phyloP scores from a whole-genome alignment of 2,888 invertebrate genomes.

The Mythimna pallens region DNA sequence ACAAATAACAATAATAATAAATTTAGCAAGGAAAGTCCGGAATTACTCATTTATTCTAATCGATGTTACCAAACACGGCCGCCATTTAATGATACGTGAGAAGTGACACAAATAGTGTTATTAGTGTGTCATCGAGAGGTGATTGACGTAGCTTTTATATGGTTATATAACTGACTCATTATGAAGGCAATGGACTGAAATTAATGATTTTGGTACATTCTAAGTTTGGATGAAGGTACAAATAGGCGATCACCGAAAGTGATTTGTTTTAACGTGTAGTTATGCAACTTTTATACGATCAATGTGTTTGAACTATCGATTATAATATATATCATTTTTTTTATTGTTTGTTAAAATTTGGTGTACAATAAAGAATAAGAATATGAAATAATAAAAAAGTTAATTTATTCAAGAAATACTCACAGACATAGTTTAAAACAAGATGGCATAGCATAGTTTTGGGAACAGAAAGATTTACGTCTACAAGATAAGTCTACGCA shows the following conservation, averaged over 20 bases:
- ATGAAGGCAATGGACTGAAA: not conserved
- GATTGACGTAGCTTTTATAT: slow-evolving; percentile 31
- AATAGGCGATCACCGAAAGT: not conserved
- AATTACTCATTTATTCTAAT: slow-evolving; percentile 28
- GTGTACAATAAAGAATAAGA: no score
- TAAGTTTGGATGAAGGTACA: not conserved
- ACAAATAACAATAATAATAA: no score
- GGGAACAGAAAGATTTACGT: no score
- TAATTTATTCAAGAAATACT: no score
- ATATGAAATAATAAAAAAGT: no score
- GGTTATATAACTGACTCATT: slow-evolving; percentile 24
- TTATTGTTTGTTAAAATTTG: no score
- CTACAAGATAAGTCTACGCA: no score
- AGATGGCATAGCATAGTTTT: no score
- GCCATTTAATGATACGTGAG: slow-evolving; percentile 24
- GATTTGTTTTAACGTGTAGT: not conserved
- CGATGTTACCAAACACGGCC: slow-evolving; percentile 17
- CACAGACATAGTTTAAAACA: no score
- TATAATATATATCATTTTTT: no score
- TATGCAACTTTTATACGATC: no score
- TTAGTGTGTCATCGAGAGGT: slow-evolving; percentile 47
- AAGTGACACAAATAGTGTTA: slow-evolving; percentile 32
- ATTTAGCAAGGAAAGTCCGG: slow-evolving; percentile 5
- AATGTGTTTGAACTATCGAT: no score
- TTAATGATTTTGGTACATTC: not conserved